Conservation (phyloP, 1,140 invertebrate species). For the Kradibia gibbosae region DNA sequence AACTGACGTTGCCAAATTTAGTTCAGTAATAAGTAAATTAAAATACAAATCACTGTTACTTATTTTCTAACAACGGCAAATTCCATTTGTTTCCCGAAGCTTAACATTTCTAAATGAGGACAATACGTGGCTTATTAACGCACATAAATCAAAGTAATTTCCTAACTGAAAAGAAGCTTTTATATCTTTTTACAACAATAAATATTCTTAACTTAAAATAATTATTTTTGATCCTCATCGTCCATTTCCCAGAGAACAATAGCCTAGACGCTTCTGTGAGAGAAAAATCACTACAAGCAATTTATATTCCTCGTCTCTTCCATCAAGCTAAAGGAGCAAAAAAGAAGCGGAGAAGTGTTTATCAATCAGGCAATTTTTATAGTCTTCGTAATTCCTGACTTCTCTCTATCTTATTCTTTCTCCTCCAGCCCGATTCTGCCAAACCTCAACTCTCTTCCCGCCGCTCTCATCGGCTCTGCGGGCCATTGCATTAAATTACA, state of each 20-base stretch:
- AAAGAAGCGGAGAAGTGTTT: slow-evolving; percentile 11
- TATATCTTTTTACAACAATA: slow-evolving; percentile 4
- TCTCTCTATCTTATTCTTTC: no score
- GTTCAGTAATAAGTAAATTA: not conserved
- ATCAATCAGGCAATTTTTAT: slow-evolving; percentile 47
- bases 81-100: not conserved
- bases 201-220: slow-evolving; percentile 31
- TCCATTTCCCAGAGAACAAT: slow-evolving; percentile 28
- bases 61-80: not conserved
- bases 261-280: not conserved
- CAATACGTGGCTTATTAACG: slow-evolving; percentile 11
- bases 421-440: no score
- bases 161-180: not conserved
- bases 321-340: not conserved
- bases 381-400: slow-evolving; percentile 29
- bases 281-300: slow-evolving; percentile 18
- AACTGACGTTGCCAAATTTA: not conserved
- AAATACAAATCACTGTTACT: not conserved
- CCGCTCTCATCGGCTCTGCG: not conserved
- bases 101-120: not conserved
- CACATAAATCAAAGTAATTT: slow-evolving; percentile 8
- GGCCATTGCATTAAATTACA: slow-evolving; percentile 49
- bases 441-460: no score
- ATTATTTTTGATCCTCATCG: slow-evolving; percentile 32
- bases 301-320: slow-evolving; percentile 42